Conservation (phyloP, 2,888 invertebrate genomes). For the Gortyna flavago region DNA sequence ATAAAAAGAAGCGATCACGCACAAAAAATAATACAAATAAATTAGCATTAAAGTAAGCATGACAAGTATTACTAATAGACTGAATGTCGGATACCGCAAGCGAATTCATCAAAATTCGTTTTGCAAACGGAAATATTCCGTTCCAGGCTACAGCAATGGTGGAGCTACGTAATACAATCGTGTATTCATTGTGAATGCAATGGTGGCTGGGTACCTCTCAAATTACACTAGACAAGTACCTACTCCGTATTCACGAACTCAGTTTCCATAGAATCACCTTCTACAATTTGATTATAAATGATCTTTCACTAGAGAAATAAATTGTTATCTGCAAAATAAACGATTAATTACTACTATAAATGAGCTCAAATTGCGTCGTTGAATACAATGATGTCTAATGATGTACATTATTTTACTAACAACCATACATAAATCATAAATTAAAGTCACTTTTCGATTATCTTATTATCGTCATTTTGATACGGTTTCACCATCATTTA, state of each 20-base stretch:
- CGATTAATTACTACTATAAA: not conserved
- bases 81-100: slow-evolving; percentile 40
- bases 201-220: slow-evolving; percentile 29
- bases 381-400: not conserved
- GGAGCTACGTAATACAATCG: slow-evolving; percentile 41
- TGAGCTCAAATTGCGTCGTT: not conserved
- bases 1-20: slow-evolving; percentile 38
- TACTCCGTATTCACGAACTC: slow-evolving; percentile 32
- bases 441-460: not conserved
- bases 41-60: slow-evolving; percentile 34
- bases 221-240: slow-evolving; percentile 37
- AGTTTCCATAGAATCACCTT: slow-evolving; percentile 16
- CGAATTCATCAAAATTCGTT: slow-evolving; percentile 53
- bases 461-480: not conserved
- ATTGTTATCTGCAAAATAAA: not conserved
- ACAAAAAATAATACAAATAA: slow-evolving; percentile 32
- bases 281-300: slow-evolving; percentile 10
- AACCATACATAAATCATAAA: not conserved
- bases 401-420: slow-evolving; percentile 1
- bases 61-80: slow-evolving; percentile 35
- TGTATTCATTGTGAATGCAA: slow-evolving; percentile 51
- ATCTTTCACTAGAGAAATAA: slow-evolving; percentile 4
- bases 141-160: slow-evolving; percentile 36
- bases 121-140: slow-evolving; percentile 44
- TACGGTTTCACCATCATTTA: not conserved